Base-by-base conservation (phyloP, 2,113 vertebrate species). In the Dascyllus trimaculatus region DNA sequence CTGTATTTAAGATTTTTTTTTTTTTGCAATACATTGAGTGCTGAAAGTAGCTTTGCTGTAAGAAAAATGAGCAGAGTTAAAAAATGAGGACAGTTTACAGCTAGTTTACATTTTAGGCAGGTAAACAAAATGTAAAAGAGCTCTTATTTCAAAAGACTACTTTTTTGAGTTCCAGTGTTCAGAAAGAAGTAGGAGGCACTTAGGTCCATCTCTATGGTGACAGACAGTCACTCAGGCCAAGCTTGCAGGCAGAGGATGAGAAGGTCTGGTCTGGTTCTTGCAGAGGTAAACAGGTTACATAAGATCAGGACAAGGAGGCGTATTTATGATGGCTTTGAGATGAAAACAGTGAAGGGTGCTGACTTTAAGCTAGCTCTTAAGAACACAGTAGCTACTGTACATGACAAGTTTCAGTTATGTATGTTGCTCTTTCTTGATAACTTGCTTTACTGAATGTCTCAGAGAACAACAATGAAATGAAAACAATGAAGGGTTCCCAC, bases 121-220 rank as follows among this genome's bases (percentile, higher is more conserved):
- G 87, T 91, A 91, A 91, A 93, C 90, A 93, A 93, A 90, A 89
- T 89, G 86, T 87, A 93, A 94, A 93, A 92, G 90, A 93, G 92
- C 91, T 93, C 81, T 87, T 88, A 66, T 86, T 91, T 90, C 88
- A 29, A 91, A 92, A 93, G 84, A 92, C 79, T 84, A 76, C 77
- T 89, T 70, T 52, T 88, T 89, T 81, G 49, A 71, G 75, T 92
- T 85, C 86, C 87, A 89, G 89, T 89, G 77, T 95, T 88, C 88
- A 81, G 81, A 95, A 93, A 94, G 80, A 85, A 87, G 87, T 91
- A 87, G 90, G 91, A 95, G 94, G 94, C 93, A 94, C 93, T 95
- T 95, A 66, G 90, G 91, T 94, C 92, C 85, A 82, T 91, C 85
- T 91, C 78, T 87, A 74, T 85, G 77, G 75, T 19, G 26, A 86